phyloP scores from a whole-genome alignment of 64 coral and sea anemone genomes.

The Hydrozoanthus tunicans region DNA sequence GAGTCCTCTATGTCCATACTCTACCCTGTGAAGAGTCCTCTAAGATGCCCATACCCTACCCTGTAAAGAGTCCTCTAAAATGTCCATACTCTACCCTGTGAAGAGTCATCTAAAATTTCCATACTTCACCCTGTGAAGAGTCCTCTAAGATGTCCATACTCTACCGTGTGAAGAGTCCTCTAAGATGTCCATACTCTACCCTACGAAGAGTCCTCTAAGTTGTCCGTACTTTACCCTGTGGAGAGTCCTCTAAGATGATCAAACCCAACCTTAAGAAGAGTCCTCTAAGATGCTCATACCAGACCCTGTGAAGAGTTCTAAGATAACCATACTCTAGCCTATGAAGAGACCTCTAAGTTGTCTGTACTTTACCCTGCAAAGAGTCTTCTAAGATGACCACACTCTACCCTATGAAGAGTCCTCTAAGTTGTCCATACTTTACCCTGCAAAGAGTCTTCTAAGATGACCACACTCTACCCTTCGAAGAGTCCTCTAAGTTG shows the following conservation, averaged over 20 bases:
- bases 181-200: background rate
- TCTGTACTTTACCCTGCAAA: background rate
- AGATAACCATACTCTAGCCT: background rate
- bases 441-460: background rate
- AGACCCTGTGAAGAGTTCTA: background rate
- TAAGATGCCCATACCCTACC: too few relatives aligned
- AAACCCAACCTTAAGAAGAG: background rate
- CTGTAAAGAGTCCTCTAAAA: background rate
- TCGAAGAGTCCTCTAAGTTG: background rate
- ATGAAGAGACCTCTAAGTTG: background rate
- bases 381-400: background rate
- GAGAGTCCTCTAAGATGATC: background rate
- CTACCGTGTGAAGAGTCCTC: background rate
- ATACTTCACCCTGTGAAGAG: background rate
- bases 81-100: background rate
- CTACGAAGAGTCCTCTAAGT: background rate
- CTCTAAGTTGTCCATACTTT: background rate
- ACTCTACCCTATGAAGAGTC: background rate
- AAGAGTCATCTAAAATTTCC: too few relatives aligned
- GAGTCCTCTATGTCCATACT: background rate
- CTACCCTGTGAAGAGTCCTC: background rate
- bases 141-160: background rate
- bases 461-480: background rate
- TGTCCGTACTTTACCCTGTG: background rate
- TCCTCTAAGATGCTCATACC: background rate